Evolutionary conservation across 2,113 vertebrate genomes (phyloP).

Genomic region (Sphaerodactylus townsendi): DNA sequence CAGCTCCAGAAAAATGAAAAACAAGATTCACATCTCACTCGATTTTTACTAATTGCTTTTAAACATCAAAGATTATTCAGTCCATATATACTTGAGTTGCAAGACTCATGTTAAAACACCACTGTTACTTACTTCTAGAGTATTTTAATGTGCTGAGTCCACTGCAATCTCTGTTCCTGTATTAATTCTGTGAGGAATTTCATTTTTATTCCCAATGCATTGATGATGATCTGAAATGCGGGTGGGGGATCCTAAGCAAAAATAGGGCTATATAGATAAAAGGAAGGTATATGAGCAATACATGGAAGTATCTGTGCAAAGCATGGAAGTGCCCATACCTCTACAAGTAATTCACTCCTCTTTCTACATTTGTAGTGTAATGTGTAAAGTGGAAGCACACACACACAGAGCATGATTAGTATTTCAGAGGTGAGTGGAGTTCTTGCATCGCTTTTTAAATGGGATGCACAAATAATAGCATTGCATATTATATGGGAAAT

Average conservation of each 20-base stretch:
- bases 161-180: background rate
- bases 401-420: background rate
- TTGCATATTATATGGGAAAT: background rate
- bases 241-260: too few relatives aligned
- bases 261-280: too few relatives aligned
- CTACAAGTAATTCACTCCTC: background rate
- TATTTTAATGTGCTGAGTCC: background rate
- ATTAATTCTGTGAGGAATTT: background rate
- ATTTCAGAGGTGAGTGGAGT: background rate
- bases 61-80: conserved; percentile 6
- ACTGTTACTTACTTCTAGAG: too few relatives aligned
- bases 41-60: conserved; percentile 3
- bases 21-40: conserved; percentile 11
- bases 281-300: too few relatives aligned
- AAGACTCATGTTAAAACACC: conserved; percentile 19
- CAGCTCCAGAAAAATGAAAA: background rate
- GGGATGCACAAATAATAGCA: background rate
- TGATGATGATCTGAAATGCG: background rate
- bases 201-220: background rate
- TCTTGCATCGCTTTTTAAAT: background rate
- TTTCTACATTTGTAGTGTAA: background rate
- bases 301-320: too few relatives aligned
- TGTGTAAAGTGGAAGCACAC: background rate
- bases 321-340: too few relatives aligned
- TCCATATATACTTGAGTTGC: conserved; percentile 20